These are phyloP conservation scores for Drosophila tsacasi DNA, from an alignment of 1,140 invertebrate genomes.

Conservation along the genomic window DNA sequence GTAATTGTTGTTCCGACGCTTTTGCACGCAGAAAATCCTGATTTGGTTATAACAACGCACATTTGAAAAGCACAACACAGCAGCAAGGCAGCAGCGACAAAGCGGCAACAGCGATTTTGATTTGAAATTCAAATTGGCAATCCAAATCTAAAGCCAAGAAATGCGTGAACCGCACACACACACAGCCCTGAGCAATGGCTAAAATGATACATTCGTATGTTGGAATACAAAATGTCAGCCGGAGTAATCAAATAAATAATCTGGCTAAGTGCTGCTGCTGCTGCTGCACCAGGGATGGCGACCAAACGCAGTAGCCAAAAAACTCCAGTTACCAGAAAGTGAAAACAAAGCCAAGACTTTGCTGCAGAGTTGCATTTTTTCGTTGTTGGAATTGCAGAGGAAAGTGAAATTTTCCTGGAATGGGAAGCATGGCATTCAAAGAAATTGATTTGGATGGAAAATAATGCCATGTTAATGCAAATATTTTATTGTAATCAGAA, in stretches of 20 bases:
- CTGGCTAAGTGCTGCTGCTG: slow-evolving; percentile 37
- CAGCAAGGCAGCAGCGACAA: slow-evolving; percentile 22
- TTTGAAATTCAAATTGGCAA: slow-evolving; percentile 81
- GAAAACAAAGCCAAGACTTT: slow-evolving; percentile 4
- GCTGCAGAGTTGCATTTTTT: background rate
- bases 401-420: slow-evolving; percentile 8
- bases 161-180: slow-evolving; percentile 64
- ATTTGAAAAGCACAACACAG: slow-evolving; percentile 54
- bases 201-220: slow-evolving; percentile 54
- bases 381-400: background rate
- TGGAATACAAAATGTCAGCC: slow-evolving; percentile 74
- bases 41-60: slow-evolving; percentile 82
- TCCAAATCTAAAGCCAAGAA: slow-evolving; percentile 72
- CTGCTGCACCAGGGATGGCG: slow-evolving; percentile 56
- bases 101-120: slow-evolving; percentile 32
- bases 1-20: slow-evolving; percentile 73
- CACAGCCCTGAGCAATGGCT: slow-evolving; percentile 74
- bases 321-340: background rate
- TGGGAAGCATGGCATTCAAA: background rate
- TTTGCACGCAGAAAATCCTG: slow-evolving; percentile 79
- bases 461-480: background rate
- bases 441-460: background rate
- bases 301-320: background rate
- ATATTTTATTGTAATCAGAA: background rate
- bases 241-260: slow-evolving; percentile 73